These are phyloP conservation scores for Tetraodon nigroviridis DNA, from an alignment of 2,113 vertebrate species.

Conservation along the genomic window DNA sequence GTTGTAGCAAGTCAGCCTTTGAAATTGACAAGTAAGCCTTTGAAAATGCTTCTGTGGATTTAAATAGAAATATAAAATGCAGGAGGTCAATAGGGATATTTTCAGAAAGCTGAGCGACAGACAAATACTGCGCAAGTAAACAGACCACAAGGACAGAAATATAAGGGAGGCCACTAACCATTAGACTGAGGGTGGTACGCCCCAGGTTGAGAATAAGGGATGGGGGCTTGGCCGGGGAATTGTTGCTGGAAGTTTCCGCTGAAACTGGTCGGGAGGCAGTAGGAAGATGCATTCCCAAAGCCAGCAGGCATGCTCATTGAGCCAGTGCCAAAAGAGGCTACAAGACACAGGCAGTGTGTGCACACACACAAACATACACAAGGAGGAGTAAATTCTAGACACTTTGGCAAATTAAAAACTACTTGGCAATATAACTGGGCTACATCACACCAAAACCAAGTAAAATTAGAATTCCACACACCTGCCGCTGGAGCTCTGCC, in stretches of 20 bases:
- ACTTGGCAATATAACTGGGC: constrained; percentile 38
- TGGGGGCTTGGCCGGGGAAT: constrained; percentile 86
- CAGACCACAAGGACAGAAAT: constrained; percentile 23
- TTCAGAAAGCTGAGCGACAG: constrained; percentile 4
- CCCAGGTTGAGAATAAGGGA: constrained; percentile 86
- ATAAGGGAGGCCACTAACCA: constrained; percentile 76
- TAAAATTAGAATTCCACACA: constrained; percentile 22
- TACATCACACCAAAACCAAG: constrained; percentile 39
- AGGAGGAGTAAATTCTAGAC: constrained; percentile 41
- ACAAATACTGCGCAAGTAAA: constrained; percentile 35
- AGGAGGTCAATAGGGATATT: not conserved
- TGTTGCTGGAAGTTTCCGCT: constrained; percentile 95
- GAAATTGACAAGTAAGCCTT: not conserved
- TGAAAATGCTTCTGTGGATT: not conserved
- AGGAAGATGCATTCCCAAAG: constrained; percentile 88
- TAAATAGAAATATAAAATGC: not conserved
- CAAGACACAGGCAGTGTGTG: constrained; percentile 55
- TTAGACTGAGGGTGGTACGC: constrained; percentile 92
- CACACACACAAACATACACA: constrained; percentile 24
- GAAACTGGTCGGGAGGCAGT: constrained; percentile 96
- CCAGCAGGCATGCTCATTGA: constrained; percentile 98
- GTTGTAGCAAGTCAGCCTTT: constrained; percentile 20
- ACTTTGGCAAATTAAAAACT: constrained; percentile 33
- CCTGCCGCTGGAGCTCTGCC: constrained; percentile 79
- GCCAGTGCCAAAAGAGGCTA: constrained; percentile 89